Evolutionary conservation across 2,888 invertebrate genomes (phyloP).

Genomic region (Nudaria mundana): DNA sequence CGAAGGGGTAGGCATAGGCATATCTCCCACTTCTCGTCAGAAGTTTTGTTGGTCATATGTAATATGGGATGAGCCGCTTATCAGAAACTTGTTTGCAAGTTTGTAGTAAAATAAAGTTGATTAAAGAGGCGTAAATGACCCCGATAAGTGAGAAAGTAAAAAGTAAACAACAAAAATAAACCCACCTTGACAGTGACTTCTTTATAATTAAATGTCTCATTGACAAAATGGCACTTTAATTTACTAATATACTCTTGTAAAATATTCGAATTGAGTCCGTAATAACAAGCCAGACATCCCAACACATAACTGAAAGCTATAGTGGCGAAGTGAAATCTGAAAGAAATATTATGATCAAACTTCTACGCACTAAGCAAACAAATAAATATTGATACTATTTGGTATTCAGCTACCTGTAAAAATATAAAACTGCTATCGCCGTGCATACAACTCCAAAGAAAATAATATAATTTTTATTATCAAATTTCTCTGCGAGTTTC

Average conservation of each 20-base stretch:
- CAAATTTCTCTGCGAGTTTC: constrained; percentile 69
- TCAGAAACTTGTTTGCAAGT: no score
- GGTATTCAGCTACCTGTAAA: constrained; percentile 57
- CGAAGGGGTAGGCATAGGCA: no score
- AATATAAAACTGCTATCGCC: constrained; percentile 63
- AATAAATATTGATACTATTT: constrained; percentile 15
- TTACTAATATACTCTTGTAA: constrained; percentile 58
- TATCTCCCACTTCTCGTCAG: no score
- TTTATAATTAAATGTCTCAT: constrained; percentile 36
- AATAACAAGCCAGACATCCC: constrained; percentile 78
- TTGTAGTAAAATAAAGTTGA: not conserved
- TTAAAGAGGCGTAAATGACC: constrained; percentile 36
- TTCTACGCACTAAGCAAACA: constrained; percentile 14
- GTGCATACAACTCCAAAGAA: constrained; percentile 60
- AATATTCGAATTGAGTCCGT: constrained; percentile 59
- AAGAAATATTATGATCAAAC: constrained; percentile 44
- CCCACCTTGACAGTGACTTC: constrained; percentile 52
- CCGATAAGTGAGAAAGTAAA: constrained; percentile 31
- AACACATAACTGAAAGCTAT: constrained; percentile 70
- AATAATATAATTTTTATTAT: constrained; percentile 74
- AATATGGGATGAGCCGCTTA: no score
- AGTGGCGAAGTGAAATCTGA: constrained; percentile 72
- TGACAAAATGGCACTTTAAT: constrained; percentile 62
- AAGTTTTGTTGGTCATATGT: no score
- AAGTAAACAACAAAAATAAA: constrained; percentile 35